Evolutionary conservation across 2,888 invertebrate species (phyloP), one percentile per base, ranked within the genome.

Genomic region (Adela reaumurella): DNA sequence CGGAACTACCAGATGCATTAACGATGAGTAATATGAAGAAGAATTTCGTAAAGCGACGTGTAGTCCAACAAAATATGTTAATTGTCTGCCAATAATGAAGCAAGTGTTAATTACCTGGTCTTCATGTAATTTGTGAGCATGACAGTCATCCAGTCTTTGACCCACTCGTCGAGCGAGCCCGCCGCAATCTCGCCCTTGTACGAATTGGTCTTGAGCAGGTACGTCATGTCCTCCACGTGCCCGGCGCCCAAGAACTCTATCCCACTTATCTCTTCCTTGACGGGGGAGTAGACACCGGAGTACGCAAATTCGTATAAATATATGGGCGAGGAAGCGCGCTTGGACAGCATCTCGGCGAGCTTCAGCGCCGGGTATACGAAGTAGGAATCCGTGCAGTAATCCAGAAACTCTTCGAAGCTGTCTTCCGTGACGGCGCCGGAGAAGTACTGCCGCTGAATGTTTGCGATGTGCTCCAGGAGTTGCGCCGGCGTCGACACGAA

Each of bases 191-290:
- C 19, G 16, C 18, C 45, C 19, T 64, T 50, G 48, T 65, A 55
- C 1, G 67, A 64, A 55, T 70, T 71, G 1, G 62, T 59, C 46
- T 61, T 62, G 53, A 85, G 83, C 10, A 83, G 57, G 53, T 82
- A 83, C 1, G 81, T 81, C 59, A 83, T 56, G 59, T 85, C 85
- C 56, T 85, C 84, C 1, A 81, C 71, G 52, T 85, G 85, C n/a
- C 76, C 81, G 3, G 81, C 82, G 8, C 84, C 84, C 1, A 65
- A 62, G 42, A 74, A 67, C 1, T 67, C 60, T 17, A 74, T 60
- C 2, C 66, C 66, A 55, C 67, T 53, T 50, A 66, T 65, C 6
- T 54, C 57, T 35, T 74, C 62, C 56, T 80, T 79, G 46, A 82
- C 66, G 1, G 77, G 62, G 24, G 80, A 81, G 50, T 70, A 57